Base-by-base conservation (phyloP, 2,888 invertebrate species). In the Taphrorychus bicolor region DNA sequence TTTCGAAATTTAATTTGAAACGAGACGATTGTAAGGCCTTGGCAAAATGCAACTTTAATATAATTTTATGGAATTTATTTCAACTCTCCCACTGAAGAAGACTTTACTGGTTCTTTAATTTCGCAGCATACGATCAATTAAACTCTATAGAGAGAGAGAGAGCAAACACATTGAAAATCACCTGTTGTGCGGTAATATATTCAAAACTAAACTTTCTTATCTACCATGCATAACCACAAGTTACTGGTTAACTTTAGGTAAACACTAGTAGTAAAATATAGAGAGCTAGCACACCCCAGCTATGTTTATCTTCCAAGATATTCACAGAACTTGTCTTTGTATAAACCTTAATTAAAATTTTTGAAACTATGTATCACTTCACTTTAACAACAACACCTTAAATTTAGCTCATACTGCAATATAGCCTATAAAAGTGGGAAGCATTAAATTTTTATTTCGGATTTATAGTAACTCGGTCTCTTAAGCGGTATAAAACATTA, bases 361-460 rank as follows among this genome's bases (percentile, higher is more conserved):
- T 11, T 18, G n/a, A 11, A 45, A 16, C 32, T 9, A 32, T 32
- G 32, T 32, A 7, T 32, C 11, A 32, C 32, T 9, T 32, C 32
- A 32, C 32, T 11, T 32, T 32, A 32, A 32, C 32, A 32, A n/a
- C n/a, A n/a, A 9, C 32, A 32, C 3, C 32, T 7, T 32, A 32
- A 24, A 7, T 32, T 16, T 14, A 54, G 11, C 17, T 54, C 5
- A 24, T 32, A 7, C 54, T 32, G 45, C 45, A 45, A 45, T 40
- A 16, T 57, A 14, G 9, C 32, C 41, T 5, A 5, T 57, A 18
- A 57, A 57, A 16, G 17, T 17, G 14, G 18, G 14, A 32, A 40
- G 42, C 41, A n/a, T 41, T 57, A 42, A 58, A 45, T 14, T 23
- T 42, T 58, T 58, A 58, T 58, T 23, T n/a, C 16, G 5, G 24